Percentiles rank a stretch among this genome's conserved stretches.
Conservation (phyloP, 1,140 invertebrate genomes). For the Planococcus citri region DNA sequence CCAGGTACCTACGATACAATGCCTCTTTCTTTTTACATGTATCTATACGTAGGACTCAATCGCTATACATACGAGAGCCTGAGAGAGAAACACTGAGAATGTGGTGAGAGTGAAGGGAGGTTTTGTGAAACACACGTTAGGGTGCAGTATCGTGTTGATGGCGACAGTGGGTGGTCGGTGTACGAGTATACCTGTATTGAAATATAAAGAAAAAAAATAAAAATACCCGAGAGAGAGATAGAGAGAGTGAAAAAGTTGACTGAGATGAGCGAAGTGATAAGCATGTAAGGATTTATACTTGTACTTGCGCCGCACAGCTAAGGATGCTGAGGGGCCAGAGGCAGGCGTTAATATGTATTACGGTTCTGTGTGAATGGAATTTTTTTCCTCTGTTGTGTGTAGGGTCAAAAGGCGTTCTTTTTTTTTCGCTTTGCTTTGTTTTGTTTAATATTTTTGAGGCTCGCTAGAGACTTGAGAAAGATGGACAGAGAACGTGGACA, state of each 20-base stretch:
- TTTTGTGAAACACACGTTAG: background rate
- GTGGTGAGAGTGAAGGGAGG: too few species aligned
- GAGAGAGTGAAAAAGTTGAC: background rate
- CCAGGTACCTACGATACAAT: background rate
- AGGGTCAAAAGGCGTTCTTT: slow-evolving; percentile 15
- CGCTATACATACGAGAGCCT: too few species aligned
- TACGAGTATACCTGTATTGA: too few species aligned
- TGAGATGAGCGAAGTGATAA: slow-evolving; percentile 14
- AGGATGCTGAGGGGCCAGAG: too few species aligned
- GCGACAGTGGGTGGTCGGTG: slow-evolving; percentile 14
- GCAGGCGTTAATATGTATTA: background rate
- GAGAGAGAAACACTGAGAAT: too few species aligned
- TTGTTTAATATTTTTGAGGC: background rate
- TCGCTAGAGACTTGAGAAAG: too few species aligned
- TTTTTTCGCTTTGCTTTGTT: too few species aligned
- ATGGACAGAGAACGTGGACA: too few species aligned
- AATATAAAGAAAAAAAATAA: background rate
- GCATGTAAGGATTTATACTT: background rate
- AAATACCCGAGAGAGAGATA: too few species aligned
- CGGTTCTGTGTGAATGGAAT: slow-evolving; percentile 7
- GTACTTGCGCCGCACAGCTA: too few species aligned
- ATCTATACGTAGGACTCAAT: background rate
- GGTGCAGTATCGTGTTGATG: slow-evolving; percentile 2
- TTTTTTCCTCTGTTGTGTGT: too few species aligned
- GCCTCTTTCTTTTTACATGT: background rate